Percentiles rank a stretch among this genome's conserved stretches.
phyloP scores from a whole-genome alignment of 1,140 invertebrate genomes.

The Orussus abietinus region DNA sequence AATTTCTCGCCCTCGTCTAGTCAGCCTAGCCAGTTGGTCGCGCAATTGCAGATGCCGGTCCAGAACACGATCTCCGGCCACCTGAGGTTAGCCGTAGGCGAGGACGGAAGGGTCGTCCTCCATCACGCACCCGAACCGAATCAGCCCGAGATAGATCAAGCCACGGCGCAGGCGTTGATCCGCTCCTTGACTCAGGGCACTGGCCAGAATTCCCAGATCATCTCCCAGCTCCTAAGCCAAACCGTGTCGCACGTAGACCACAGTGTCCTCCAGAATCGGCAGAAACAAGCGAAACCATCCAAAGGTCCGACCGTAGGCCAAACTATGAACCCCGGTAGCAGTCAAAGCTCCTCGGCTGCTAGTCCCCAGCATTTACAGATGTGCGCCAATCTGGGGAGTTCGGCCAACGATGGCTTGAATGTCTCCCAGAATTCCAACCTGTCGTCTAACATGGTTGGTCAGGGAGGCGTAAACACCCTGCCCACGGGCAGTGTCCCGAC shows the following conservation, averaged over 20 bases:
- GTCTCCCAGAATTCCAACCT: conserved; percentile 18
- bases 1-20: no score
- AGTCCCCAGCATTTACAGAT: conserved; percentile 35
- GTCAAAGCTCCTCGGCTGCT: conserved; percentile 15
- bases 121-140: conserved; percentile 51
- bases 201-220: conserved; percentile 47
- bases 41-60: conserved; percentile 49
- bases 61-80: conserved; percentile 49
- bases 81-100: conserved; percentile 50
- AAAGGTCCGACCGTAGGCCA: conserved; percentile 17
- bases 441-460: conserved; percentile 20
- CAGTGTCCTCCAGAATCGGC: conserved; percentile 14
- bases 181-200: conserved; percentile 43
- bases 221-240: conserved; percentile 45
- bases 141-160: conserved; percentile 48
- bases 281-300: conserved; percentile 16
- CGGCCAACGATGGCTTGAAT: conserved; percentile 21
- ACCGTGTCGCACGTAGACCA: conserved; percentile 27
- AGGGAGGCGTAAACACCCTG: conserved; percentile 22
- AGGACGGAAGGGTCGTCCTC: conserved; percentile 53
- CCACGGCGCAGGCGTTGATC: conserved; percentile 46
- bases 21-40: conserved; percentile 45
- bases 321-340: conserved; percentile 16
- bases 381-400: conserved; percentile 26
- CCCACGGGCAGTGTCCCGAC: conserved; percentile 12